A percentile compares a stretch with the other conserved stretches of the same genome.
phyloP scores from a whole-genome alignment of 2,797 vertebrate species.

The Enteromius anoplus region DNA sequence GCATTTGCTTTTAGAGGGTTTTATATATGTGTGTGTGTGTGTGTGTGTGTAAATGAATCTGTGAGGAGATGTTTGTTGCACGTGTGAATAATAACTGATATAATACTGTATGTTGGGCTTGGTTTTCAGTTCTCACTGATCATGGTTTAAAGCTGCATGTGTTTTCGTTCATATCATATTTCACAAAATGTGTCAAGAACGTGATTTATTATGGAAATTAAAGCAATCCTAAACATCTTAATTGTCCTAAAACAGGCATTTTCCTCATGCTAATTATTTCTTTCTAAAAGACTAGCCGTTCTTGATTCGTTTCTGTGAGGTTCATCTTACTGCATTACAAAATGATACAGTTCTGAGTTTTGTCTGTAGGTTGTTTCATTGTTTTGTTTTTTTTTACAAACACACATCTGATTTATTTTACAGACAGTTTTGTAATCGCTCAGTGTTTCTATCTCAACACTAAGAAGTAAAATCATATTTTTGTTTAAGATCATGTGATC shows the following conservation, averaged over 20 bases:
- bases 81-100: conserved; percentile 52
- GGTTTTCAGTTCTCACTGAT: background rate
- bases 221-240: background rate
- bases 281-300: background rate
- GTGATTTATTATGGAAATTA: background rate
- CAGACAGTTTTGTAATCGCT: background rate
- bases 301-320: background rate
- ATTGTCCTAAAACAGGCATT: background rate
- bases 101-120: conserved; percentile 50
- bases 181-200: background rate
- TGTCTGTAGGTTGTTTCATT: background rate
- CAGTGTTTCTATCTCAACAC: background rate
- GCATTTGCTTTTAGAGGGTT: conserved; percentile 60
- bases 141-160: conserved; percentile 47
- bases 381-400: background rate
- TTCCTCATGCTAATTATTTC: background rate
- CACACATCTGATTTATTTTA: background rate
- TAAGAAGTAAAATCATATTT: background rate
- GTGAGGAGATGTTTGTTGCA: conserved; percentile 20
- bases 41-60: conserved; percentile 48
- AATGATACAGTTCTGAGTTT: background rate
- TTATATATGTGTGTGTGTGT: conserved; percentile 49
- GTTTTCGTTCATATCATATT: conserved; percentile 11
- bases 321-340: background rate
- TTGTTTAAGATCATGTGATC: background rate